Conservation (phyloP, 2,888 invertebrate genomes). For the Thereva nobilitata region DNA sequence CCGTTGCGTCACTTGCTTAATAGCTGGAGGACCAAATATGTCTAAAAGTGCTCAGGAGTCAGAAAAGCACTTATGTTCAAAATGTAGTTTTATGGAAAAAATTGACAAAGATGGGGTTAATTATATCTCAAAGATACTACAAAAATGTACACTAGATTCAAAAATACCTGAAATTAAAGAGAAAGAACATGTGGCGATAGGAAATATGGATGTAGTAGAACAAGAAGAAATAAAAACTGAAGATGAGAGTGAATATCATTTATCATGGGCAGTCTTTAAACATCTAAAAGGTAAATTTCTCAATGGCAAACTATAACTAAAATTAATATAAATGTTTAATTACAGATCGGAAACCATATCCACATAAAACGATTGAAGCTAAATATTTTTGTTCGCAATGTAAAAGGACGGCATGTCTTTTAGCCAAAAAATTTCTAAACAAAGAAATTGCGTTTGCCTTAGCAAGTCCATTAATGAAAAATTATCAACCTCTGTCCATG, state of each 20-base stretch:
- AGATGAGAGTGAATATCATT: constrained; percentile 49
- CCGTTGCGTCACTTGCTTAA: constrained; percentile 56
- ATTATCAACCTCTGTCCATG: constrained; percentile 55
- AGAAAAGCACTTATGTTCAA: constrained; percentile 53
- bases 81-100: constrained; percentile 54
- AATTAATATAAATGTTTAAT: constrained; percentile 18
- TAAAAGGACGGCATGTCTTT: constrained; percentile 51
- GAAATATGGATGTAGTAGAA: not conserved
- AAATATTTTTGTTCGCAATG: constrained; percentile 55
- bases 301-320: not conserved
- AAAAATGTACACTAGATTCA: constrained; percentile 2
- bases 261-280: constrained; percentile 58
- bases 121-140: constrained; percentile 32
- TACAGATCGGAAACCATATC: constrained; percentile 53
- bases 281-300: constrained; percentile 50
- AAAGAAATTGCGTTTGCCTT: constrained; percentile 55
- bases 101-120: constrained; percentile 46
- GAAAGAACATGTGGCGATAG: not conserved
- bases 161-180: constrained; percentile 15
- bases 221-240: not conserved
- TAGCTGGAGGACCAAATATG: constrained; percentile 52
- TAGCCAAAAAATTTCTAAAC: constrained; percentile 56
- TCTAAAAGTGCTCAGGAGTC: constrained; percentile 48
- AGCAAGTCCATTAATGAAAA: constrained; percentile 53
- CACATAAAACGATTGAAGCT: constrained; percentile 50